A percentile compares a stretch with the other conserved stretches of the same genome.
Conservation (phyloP, 2,797 vertebrate species). For the Coccyzus lansbergi region DNA sequence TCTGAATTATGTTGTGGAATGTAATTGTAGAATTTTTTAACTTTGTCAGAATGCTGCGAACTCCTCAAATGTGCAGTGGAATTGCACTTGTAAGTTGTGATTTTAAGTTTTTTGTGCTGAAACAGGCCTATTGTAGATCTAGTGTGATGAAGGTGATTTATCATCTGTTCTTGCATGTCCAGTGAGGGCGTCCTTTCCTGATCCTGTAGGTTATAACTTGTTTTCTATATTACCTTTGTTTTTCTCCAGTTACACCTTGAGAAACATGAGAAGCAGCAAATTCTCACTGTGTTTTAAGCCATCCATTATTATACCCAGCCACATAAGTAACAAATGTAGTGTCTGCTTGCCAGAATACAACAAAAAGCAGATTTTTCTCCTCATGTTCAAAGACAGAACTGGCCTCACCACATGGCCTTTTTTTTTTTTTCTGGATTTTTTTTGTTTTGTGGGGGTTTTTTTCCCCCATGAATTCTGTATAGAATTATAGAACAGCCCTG, state of each 20-base stretch:
- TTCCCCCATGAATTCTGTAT: neutral
- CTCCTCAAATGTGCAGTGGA: neutral
- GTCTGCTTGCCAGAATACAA: neutral
- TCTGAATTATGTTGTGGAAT: neutral
- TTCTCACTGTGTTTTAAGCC: neutral
- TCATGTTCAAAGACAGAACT: neutral
- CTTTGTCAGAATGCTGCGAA: neutral
- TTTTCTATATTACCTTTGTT: neutral
- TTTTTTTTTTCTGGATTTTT: too few species aligned
- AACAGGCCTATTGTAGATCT: neutral
- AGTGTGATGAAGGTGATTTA: rapidly evolving
- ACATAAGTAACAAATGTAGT: neutral
- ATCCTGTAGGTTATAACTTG: neutral
- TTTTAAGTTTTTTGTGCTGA: neutral
- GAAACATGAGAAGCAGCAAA: neutral
- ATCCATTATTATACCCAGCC: neutral
- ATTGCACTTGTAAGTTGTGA: neutral
- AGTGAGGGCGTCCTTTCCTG: neutral
- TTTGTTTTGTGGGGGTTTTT: too few species aligned
- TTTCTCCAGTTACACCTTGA: neutral
- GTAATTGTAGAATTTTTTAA: neutral
- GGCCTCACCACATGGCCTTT: neutral
- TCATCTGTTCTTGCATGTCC: neutral
- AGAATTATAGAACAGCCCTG: neutral
- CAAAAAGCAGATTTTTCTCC: slow-evolving; percentile 8